Evolutionary conservation across 2,888 invertebrate genomes (phyloP).

Genomic region (Macropis europaea): DNA sequence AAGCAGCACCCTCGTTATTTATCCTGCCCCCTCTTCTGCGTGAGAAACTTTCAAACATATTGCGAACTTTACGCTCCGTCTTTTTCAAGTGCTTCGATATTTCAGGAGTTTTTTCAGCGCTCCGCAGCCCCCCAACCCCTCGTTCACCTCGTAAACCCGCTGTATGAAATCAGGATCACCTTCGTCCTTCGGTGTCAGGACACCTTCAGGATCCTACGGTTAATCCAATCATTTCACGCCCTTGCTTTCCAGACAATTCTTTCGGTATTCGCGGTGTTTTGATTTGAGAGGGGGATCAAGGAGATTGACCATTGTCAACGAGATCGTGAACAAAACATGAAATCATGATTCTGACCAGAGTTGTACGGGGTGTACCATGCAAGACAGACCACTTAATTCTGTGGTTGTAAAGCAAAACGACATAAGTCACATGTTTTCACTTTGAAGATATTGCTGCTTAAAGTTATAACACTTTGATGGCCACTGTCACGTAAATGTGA

Average conservation of each 20-base stretch:
- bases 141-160: constrained; percentile 5
- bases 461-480: too few relatives aligned
- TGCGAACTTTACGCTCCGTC: neutral
- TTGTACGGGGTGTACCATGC: too few relatives aligned
- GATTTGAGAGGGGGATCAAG: too few relatives aligned
- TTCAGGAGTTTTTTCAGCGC: constrained; percentile 11
- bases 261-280: neutral
- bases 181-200: constrained; percentile 5
- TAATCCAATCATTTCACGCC: constrained; percentile 46
- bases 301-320: too few relatives aligned
- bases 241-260: neutral
- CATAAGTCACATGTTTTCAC: too few relatives aligned
- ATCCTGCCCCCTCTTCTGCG: neutral
- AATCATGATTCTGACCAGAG: too few relatives aligned
- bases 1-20: neutral
- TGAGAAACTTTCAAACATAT: neutral
- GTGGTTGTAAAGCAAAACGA: too few relatives aligned
- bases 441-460: too few relatives aligned
- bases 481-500: too few relatives aligned
- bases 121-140: neutral
- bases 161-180: constrained; percentile 28
- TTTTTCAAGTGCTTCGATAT: neutral
- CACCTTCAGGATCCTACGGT: constrained; percentile 6
- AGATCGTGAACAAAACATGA: too few relatives aligned
- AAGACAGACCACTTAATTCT: too few relatives aligned